Evolutionary conservation across 2,797 vertebrate genomes (phyloP).

Genomic region (Ibycter americanus): DNA sequence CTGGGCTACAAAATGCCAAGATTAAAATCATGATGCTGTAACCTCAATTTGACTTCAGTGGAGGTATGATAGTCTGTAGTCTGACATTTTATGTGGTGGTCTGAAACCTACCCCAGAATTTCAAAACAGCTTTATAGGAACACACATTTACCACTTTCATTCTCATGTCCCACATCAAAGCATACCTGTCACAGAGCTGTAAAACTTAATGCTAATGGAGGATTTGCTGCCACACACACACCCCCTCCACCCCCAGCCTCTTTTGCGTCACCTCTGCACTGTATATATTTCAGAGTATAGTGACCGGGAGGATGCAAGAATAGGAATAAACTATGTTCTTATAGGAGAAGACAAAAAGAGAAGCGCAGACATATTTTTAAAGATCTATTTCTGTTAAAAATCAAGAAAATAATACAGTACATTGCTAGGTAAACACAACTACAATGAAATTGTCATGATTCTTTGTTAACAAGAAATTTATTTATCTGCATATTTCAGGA

Average conservation of each 20-base stretch:
- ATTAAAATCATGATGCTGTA: not conserved
- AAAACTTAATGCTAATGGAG: not conserved
- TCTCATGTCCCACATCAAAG: not conserved
- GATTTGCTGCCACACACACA: too few relatives aligned
- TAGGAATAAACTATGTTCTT: not conserved
- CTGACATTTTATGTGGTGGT: not conserved
- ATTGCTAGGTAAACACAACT: not conserved
- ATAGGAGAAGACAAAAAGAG: not conserved
- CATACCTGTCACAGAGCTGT: not conserved
- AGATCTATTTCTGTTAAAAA: not conserved
- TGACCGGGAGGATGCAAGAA: not conserved
- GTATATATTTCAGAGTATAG: not conserved
- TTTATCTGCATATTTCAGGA: not conserved
- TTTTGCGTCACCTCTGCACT: not conserved
- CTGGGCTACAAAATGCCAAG: not conserved
- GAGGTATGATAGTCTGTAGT: not conserved
- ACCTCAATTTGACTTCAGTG: not conserved
- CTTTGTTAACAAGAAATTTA: not conserved
- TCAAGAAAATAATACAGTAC: not conserved
- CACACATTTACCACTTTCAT: not conserved
- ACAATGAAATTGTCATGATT: not conserved
- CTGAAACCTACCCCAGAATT: conserved; percentile 5
- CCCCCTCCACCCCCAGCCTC: too few relatives aligned
- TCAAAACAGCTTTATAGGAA: not conserved
- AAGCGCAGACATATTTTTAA: not conserved